Percentiles rank a stretch among this genome's conserved stretches.
Conservation (phyloP, 1,140 invertebrate species). For the Trissolcus basalis region DNA sequence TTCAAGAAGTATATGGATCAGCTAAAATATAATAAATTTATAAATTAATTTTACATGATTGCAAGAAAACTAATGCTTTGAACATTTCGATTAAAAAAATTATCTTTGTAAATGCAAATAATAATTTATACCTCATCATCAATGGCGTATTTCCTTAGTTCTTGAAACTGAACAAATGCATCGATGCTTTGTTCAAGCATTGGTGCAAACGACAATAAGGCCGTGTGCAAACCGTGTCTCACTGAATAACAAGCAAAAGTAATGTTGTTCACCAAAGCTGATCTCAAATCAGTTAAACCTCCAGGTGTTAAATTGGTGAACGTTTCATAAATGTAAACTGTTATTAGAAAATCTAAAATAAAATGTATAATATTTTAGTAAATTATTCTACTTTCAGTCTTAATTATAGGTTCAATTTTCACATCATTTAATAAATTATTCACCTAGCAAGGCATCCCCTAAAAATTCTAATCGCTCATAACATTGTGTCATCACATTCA, state of each 20-base stretch:
- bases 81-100: background rate
- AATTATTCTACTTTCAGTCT: too few relatives aligned
- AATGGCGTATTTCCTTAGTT: constrained; percentile 81
- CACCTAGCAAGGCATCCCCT: constrained; percentile 92
- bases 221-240: constrained; percentile 87
- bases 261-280: constrained; percentile 97
- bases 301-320: constrained; percentile 84
- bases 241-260: constrained; percentile 94
- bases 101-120: too few relatives aligned
- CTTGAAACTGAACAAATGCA: constrained; percentile 88
- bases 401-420: too few relatives aligned
- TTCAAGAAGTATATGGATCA: constrained; percentile 76
- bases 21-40: constrained; percentile 4
- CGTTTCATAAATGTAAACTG: constrained; percentile 90
- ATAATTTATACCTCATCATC: constrained; percentile 77
- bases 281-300: constrained; percentile 92
- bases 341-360: constrained; percentile 90
- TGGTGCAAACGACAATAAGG: constrained; percentile 81
- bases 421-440: background rate
- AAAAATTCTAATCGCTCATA: constrained; percentile 97
- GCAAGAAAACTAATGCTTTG: background rate
- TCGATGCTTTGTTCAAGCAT: constrained; percentile 83
- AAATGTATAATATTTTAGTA: constrained; percentile 1
- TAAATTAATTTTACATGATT: background rate
- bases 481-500: constrained; percentile 90